Conservation (phyloP, 64 coral and sea anemone species). For the Porites lutea region DNA sequence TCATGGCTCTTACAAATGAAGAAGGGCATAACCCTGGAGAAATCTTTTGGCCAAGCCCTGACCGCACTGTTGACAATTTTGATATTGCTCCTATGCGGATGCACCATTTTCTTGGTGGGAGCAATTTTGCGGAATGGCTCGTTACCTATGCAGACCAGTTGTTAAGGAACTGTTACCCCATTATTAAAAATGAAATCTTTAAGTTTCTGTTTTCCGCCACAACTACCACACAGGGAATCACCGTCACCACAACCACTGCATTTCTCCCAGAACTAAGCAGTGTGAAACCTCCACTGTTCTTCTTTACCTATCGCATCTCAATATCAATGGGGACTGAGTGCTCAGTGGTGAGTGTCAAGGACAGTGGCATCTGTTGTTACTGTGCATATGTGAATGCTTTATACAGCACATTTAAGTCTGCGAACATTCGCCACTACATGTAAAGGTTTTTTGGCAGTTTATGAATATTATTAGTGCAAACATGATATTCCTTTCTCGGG, state of each 20-base stretch:
- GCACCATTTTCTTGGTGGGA: constrained; percentile 85
- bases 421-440: no score
- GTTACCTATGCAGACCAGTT: constrained; percentile 75
- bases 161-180: constrained; percentile 76
- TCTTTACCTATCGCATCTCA: constrained; percentile 98
- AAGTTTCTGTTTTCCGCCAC: constrained; percentile 73
- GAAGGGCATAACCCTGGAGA: constrained; percentile 82
- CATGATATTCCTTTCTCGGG: no score
- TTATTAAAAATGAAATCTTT: constrained; percentile 93
- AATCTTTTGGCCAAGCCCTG: constrained; percentile 93
- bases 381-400: no score
- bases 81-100: constrained; percentile 58
- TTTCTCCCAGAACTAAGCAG: constrained; percentile 95
- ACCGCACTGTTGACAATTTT: constrained; percentile 54
- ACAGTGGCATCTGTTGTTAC: no score
- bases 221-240: constrained; percentile 68
- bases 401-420: no score
- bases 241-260: constrained; percentile 85
- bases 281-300: constrained; percentile 92
- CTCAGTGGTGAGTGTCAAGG: constrained; percentile 66
- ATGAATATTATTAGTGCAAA: no score
- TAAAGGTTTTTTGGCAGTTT: no score
- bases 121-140: constrained; percentile 81
- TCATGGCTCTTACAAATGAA: constrained; percentile 87
- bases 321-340: constrained; percentile 88